phyloP scores from a whole-genome alignment of 2,888 invertebrate genomes.

The Merodon equestris region DNA sequence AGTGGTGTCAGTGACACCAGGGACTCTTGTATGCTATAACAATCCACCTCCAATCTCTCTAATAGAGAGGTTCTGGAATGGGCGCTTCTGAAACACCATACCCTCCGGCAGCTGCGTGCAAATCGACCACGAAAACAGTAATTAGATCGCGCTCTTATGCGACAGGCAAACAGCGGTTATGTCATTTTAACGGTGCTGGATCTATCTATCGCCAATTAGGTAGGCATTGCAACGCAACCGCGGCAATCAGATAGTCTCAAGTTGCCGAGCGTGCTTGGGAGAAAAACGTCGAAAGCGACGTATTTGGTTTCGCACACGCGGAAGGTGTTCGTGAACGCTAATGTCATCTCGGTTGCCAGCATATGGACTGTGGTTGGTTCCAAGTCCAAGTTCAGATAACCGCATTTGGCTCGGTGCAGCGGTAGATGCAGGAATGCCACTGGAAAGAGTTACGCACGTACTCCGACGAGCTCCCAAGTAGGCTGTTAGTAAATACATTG shows the following conservation, averaged over 20 bases:
- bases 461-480: conserved; percentile 39
- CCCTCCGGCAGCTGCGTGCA: conserved; percentile 4
- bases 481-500: conserved; percentile 36
- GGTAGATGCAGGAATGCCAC: conserved; percentile 1
- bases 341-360: too few species aligned
- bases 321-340: conserved; percentile 35
- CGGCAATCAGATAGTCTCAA: neutral
- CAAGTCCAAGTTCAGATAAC: conserved; percentile 66
- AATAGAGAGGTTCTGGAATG: neutral
- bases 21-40: too few species aligned
- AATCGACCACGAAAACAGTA: conserved; percentile 46
- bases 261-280: neutral
- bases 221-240: neutral
- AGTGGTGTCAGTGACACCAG: conserved; percentile 31
- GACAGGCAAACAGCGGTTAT: conserved; percentile 19
- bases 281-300: conserved; percentile 17
- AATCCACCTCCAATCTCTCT: too few species aligned
- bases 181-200: conserved; percentile 31
- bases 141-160: conserved; percentile 21
- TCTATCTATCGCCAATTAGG: neutral
- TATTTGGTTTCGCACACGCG: conserved; percentile 51
- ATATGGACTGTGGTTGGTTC: conserved; percentile 14
- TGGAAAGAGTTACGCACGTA: conserved; percentile 37
- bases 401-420: conserved; percentile 38
- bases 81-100: conserved; percentile 32